Conservation (phyloP, 2,888 invertebrate species). For the Orchesellides sinensis region DNA sequence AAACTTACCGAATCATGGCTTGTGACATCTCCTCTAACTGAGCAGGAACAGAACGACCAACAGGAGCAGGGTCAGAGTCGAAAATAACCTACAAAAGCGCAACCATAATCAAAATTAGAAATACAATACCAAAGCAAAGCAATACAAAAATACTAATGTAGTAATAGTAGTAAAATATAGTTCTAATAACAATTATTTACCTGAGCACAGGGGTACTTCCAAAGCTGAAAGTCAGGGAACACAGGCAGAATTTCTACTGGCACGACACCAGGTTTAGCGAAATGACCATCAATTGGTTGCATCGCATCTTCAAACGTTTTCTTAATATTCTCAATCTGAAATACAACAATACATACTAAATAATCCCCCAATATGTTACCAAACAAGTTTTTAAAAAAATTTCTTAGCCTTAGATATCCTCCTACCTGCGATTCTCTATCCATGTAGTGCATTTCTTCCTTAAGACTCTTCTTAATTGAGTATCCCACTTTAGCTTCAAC, state of each 20-base stretch:
- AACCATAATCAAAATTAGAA: not conserved
- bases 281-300: constrained; percentile 43
- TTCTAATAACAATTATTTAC: constrained; percentile 77
- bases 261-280: constrained; percentile 47
- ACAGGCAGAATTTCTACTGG: constrained; percentile 53
- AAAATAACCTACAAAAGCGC: constrained; percentile 86
- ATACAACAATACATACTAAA: constrained; percentile 76
- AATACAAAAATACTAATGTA: not conserved
- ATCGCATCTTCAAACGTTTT: constrained; percentile 80
- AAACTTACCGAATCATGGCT: constrained; percentile 93
- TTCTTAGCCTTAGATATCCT: too few relatives aligned
- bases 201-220: constrained; percentile 57
- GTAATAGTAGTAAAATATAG: too few relatives aligned
- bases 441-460: constrained; percentile 76
- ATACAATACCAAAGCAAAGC: not conserved
- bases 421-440: constrained; percentile 71
- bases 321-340: constrained; percentile 94
- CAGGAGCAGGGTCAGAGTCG: constrained; percentile 97
- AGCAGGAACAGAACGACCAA: constrained; percentile 89
- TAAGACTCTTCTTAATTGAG: constrained; percentile 95
- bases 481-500: constrained; percentile 99
- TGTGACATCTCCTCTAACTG: constrained; percentile 99
- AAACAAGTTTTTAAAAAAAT: too few relatives aligned
- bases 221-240: constrained; percentile 50
- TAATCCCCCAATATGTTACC: too few relatives aligned